These are phyloP conservation scores for Cercocebus atys DNA, from an alignment of 2,113 vertebrate species.

Conservation along the genomic window DNA sequence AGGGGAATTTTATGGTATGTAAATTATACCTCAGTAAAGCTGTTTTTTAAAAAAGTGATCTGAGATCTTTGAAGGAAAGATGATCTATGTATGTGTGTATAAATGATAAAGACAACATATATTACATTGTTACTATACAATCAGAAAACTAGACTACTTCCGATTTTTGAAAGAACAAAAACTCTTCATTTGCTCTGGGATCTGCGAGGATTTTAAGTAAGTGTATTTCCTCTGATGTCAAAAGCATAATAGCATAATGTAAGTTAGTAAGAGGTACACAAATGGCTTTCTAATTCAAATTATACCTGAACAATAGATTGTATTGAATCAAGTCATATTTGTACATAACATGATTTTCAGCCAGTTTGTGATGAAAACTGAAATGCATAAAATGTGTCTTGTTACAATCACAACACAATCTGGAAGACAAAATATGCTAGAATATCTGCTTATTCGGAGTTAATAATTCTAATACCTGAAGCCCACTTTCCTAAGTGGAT, in stretches of 20 bases:
- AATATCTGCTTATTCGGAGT: not conserved
- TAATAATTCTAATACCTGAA: not conserved
- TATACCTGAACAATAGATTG: not conserved
- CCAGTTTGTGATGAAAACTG: not conserved
- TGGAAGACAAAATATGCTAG: not conserved
- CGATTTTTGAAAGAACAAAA: not conserved
- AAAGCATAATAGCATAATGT: not conserved
- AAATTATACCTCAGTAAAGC: not conserved
- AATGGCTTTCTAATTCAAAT: constrained; percentile 43
- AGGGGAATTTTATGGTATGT: not conserved
- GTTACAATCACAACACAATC: not conserved
- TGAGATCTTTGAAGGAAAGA: not conserved
- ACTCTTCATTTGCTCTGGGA: not conserved
- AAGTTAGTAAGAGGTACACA: not conserved
- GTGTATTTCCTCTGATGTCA: not conserved
- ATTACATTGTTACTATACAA: not conserved
- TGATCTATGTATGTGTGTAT: rapidly evolving
- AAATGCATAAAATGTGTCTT: not conserved
- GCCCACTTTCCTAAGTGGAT: not conserved
- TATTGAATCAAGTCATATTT: not conserved
- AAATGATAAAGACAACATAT: not conserved
- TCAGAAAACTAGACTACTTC: not conserved
- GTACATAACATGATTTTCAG: not conserved
- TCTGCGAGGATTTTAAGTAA: not conserved
- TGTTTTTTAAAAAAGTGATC: not conserved